A percentile compares a stretch with the other conserved stretches of the same genome.
phyloP scores from a whole-genome alignment of 37 sponge, comb jelly and placozoan genomes.

The Chondrosia reniformis region DNA sequence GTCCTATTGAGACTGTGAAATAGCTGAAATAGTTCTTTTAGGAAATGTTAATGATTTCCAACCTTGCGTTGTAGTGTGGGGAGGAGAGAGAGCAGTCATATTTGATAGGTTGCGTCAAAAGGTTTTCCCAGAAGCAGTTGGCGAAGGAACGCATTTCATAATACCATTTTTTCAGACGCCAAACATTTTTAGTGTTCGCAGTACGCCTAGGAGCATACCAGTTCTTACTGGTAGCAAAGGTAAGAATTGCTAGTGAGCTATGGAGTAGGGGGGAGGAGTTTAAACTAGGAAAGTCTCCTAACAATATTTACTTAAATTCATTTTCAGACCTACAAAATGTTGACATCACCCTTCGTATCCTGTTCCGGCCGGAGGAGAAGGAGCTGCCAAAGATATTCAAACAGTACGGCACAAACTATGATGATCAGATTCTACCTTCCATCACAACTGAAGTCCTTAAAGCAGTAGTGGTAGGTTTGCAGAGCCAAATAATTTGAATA shows the following conservation, averaged over 20 bases:
- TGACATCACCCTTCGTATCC: slow-evolving; percentile 90
- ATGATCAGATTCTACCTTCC: slow-evolving; percentile 88
- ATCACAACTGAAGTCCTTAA: slow-evolving; percentile 94
- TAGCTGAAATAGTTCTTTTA: background rate
- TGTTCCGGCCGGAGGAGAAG: slow-evolving; percentile 79
- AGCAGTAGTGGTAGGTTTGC: slow-evolving; percentile 89
- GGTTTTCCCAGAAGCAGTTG: slow-evolving; percentile 66
- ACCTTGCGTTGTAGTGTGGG: slow-evolving; percentile 61
- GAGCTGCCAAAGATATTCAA: slow-evolving; percentile 78
- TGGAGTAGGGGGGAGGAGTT: background rate
- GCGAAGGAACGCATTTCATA: slow-evolving; percentile 95
- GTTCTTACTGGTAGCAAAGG: slow-evolving; percentile 94
- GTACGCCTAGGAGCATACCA: slow-evolving; percentile 85
- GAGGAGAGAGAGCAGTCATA: slow-evolving; percentile 93
- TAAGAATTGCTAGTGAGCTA: background rate
- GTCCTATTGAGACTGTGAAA: background rate
- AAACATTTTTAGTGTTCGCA: slow-evolving; percentile 81
- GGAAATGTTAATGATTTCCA: background rate
- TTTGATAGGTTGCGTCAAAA: slow-evolving; percentile 83
- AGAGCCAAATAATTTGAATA: background rate
- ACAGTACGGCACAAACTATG: slow-evolving; percentile 86
- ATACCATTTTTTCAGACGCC: slow-evolving; percentile 90
- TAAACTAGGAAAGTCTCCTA: background rate
- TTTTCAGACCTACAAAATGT: slow-evolving; percentile 89
- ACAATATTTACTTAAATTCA: background rate